phyloP scores from a whole-genome alignment of 1,140 invertebrate species.

The Saxidomus purpurata region DNA sequence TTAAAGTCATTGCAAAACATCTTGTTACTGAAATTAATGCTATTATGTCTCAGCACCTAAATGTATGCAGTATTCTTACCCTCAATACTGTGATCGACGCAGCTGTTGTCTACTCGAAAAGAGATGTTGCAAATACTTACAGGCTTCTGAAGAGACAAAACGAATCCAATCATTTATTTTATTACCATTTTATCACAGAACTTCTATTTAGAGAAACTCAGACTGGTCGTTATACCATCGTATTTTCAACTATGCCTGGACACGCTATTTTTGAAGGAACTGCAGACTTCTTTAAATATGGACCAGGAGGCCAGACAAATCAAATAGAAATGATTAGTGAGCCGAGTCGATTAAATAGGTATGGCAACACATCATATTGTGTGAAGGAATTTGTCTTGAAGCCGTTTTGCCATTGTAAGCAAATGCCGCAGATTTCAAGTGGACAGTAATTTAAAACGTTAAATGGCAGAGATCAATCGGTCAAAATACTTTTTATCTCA shows the following conservation, averaged over 20 bases:
- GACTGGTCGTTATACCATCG: constrained; percentile 68
- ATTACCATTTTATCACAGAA: not conserved
- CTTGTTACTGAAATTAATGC: constrained; percentile 59
- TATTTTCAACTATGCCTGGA: constrained; percentile 79
- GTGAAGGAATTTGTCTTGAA: constrained; percentile 28
- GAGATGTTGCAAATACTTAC: constrained; percentile 62
- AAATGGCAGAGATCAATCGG: too few relatives aligned
- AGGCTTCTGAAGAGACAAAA: not conserved
- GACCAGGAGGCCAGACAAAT: not conserved
- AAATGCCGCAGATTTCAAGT: too few relatives aligned
- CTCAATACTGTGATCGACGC: constrained; percentile 57
- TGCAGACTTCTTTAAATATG: constrained; percentile 18
- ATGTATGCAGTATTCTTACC: constrained; percentile 30
- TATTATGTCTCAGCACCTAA: constrained; percentile 37
- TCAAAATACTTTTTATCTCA: too few relatives aligned
- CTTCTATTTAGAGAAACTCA: too few relatives aligned
- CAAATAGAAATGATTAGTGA: constrained; percentile 44
- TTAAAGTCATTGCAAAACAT: constrained; percentile 10
- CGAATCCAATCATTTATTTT: not conserved
- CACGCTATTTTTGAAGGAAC: constrained; percentile 82
- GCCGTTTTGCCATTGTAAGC: constrained; percentile 56
- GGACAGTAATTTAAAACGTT: too few relatives aligned
- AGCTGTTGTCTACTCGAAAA: constrained; percentile 40
- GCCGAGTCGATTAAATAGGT: constrained; percentile 46
- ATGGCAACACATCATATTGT: constrained; percentile 64